Evolutionary conservation across 1,140 invertebrate genomes (phyloP).

Genomic region (Drosophila arizonae): DNA sequence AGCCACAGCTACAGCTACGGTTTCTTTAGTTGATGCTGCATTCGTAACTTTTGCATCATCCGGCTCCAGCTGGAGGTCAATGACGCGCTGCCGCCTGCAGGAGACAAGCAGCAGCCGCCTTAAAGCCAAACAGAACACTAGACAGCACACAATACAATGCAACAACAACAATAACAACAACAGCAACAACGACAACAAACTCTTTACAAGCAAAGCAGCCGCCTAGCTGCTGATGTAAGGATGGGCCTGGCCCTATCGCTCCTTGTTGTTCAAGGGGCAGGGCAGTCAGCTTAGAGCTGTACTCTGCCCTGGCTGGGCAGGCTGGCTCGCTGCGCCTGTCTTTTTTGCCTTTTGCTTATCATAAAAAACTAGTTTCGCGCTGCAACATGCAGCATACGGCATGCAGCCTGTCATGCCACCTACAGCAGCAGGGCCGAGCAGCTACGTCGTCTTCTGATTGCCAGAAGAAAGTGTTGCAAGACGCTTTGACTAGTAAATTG

Average conservation of each 20-base stretch:
- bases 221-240: conserved; percentile 21
- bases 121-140: conserved; percentile 32
- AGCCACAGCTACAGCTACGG: conserved; percentile 1
- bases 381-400: conserved; percentile 29
- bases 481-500: conserved; percentile 37
- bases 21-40: conserved; percentile 14
- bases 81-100: conserved; percentile 60
- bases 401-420: conserved; percentile 64
- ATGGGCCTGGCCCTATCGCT: conserved; percentile 22
- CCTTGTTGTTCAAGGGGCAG: conserved; percentile 39
- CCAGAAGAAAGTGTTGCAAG: conserved; percentile 51
- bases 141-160: conserved; percentile 29
- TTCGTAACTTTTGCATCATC: conserved; percentile 12
- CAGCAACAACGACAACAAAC: conserved; percentile 23
- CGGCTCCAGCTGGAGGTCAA: conserved; percentile 51
- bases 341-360: conserved; percentile 43
- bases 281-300: conserved; percentile 13
- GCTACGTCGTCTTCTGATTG: conserved; percentile 28
- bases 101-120: conserved; percentile 49
- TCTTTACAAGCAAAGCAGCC: conserved; percentile 52
- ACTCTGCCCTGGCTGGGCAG: conserved; percentile 5
- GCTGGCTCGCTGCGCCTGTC: conserved; percentile 16
- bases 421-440: conserved; percentile 36
- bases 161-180: conserved; percentile 7
- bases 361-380: conserved; percentile 65